Base-by-base conservation (phyloP, 2,797 vertebrate species). In the Catostomus latipinnis region DNA sequence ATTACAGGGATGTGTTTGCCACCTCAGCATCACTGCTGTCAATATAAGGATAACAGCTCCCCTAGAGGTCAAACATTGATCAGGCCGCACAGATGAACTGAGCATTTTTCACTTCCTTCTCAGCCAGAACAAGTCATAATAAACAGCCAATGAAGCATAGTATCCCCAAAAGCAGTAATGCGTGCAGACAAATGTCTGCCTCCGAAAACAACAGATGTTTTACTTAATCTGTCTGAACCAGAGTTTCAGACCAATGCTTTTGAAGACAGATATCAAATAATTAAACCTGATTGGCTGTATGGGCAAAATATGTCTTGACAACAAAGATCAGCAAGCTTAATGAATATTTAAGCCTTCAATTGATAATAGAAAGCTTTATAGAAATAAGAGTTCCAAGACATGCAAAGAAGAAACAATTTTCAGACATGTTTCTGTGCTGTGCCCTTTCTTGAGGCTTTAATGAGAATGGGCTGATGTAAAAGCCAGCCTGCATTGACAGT, bases 41-140 rank as follows among this genome's bases (percentile, higher is more conserved):
- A 76, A 75, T 58, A 72, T 69, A 58, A 63, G 76, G 67, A 80
- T 82, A 82, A 84, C 61, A 82, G 83, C 80, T 71, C 83, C 83
- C 72, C 83, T 63, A 84, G 67, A 82, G 83, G 76, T 49, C 14
- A 18, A 68, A 14, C 45, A 67, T 48, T 69, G 83, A 76, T 84
- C 56, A 13, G 62, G 22, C 43, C n/a, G 7, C 60, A 1, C 54
- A 57, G 62, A 71, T 14, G 71, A 61, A 53, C 75, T 46, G 54
- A 58, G 58, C 46, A 52, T 71, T 61, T 71, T 53, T 54, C 77
- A 74, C 49, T 49, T 68, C 65, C 46, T 78, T 63, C 60, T 69
- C 56, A 71, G 12, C 16, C 54, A 72, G 72, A 74, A 54, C 58
- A 71, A 67, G 61, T 54, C 18, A 12, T 76, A 65, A 58, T 74